Percentiles rank a stretch among this genome's conserved stretches.
phyloP scores from a whole-genome alignment of 2,797 vertebrate genomes.

The Hoplostethus mediterraneus region DNA sequence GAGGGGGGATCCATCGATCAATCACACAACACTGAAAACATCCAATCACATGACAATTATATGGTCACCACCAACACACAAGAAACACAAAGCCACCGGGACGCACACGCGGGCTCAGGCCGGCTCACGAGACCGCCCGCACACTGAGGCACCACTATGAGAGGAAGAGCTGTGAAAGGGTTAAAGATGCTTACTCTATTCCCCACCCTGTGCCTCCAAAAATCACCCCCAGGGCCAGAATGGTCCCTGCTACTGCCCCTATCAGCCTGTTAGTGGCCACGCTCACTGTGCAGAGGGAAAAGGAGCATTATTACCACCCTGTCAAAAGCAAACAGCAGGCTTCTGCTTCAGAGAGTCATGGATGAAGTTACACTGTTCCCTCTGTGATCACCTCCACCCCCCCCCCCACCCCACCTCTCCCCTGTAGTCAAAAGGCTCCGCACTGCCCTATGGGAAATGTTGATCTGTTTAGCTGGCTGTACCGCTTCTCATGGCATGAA shows the following conservation, averaged over 20 bases:
- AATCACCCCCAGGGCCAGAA: conserved; percentile 99
- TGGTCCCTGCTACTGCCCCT: conserved; percentile 99
- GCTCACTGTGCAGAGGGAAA: conserved; percentile 98
- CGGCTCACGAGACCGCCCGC: conserved; percentile 88
- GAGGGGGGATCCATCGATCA: conserved; percentile 84
- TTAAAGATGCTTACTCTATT: conserved; percentile 99
- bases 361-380: conserved; percentile 63
- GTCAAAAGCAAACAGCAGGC: conserved; percentile 80
- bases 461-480: background rate
- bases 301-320: conserved; percentile 89
- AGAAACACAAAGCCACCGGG: conserved; percentile 90
- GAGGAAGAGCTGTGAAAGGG: conserved; percentile 86
- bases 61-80: conserved; percentile 89
- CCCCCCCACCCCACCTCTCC: no score
- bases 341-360: conserved; percentile 73
- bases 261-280: conserved; percentile 99
- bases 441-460: background rate
- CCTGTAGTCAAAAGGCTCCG: conserved; percentile 42
- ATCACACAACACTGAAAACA: conserved; percentile 91
- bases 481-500: conserved; percentile 3
- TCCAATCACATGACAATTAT: conserved; percentile 90
- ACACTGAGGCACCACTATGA: conserved; percentile 91
- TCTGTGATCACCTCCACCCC: conserved; percentile 85
- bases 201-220: conserved; percentile 99
- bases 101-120: conserved; percentile 88